Evolutionary conservation across 2,797 vertebrate genomes (phyloP).

Genomic region (Pagetopsis macropterus): DNA sequence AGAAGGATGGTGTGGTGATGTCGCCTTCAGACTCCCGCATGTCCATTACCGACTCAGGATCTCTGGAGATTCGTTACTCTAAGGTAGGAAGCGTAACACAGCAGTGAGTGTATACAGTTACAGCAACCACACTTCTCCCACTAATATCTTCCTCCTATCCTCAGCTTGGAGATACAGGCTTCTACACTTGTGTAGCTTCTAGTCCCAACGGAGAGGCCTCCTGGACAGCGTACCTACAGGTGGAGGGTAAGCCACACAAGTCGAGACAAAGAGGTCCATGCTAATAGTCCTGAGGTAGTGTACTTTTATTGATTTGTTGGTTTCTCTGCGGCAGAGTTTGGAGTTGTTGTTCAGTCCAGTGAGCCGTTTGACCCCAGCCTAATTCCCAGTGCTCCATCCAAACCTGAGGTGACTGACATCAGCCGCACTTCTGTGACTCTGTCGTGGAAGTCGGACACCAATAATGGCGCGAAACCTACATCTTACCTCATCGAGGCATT

Average conservation of each 20-base stretch:
- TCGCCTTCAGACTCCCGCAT: constrained; percentile 91
- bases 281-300: fast-evolving
- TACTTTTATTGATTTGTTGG: not conserved
- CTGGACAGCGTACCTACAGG: constrained; percentile 93
- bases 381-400: constrained; percentile 92
- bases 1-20: constrained; percentile 87
- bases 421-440: constrained; percentile 90
- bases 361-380: constrained; percentile 91
- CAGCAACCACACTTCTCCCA: not conserved
- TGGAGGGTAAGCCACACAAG: constrained; percentile 87
- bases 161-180: constrained; percentile 93
- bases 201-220: constrained; percentile 94
- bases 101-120: not conserved
- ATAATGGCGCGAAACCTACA: constrained; percentile 87
- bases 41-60: constrained; percentile 87
- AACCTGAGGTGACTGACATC: constrained; percentile 93
- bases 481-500: constrained; percentile 96
- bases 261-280: not conserved
- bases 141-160: constrained; percentile 7
- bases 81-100: constrained; percentile 82
- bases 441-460: constrained; percentile 91
- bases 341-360: constrained; percentile 89
- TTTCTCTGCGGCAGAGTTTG: constrained; percentile 86
- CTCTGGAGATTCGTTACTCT: constrained; percentile 90
- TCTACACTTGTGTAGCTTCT: constrained; percentile 93